Evolutionary conservation across 1,140 invertebrate species (phyloP).

Genomic region (Pentalonia nigronervosa): DNA sequence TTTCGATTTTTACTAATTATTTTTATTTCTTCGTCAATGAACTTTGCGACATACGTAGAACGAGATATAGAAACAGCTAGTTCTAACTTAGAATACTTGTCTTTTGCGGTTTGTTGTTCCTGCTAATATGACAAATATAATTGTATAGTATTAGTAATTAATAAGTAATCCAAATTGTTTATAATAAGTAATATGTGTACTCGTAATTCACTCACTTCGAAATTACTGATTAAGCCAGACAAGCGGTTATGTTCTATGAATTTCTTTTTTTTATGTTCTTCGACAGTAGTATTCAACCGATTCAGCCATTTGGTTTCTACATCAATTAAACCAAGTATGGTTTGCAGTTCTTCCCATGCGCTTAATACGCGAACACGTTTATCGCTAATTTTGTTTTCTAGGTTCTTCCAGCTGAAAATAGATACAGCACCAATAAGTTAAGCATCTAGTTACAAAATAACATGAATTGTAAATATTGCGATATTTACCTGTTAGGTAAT

Average conservation of each 20-base stretch:
- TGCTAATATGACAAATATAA: constrained; percentile 23
- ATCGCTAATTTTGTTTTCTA: constrained; percentile 10
- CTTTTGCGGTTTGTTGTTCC: constrained; percentile 45
- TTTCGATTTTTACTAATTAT: constrained; percentile 65
- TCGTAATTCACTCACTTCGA: constrained; percentile 25
- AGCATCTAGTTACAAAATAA: background rate
- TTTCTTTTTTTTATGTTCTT: background rate
- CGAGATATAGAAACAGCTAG: constrained; percentile 64
- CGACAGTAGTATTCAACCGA: background rate
- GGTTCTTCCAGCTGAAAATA: constrained; percentile 33
- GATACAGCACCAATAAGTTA: background rate
- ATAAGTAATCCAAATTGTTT: background rate
- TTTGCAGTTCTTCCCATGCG: constrained; percentile 32
- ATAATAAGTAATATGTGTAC: background rate
- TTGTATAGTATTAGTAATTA: background rate
- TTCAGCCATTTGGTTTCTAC: constrained; percentile 22
- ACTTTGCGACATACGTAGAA: constrained; percentile 67
- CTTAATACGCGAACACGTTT: background rate
- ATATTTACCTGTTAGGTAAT: constrained; percentile 16
- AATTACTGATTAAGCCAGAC: background rate
- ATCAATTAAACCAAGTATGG: background rate
- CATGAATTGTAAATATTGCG: background rate
- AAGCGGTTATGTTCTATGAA: constrained; percentile 23
- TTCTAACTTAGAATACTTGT: constrained; percentile 63
- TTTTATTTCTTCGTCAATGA: constrained; percentile 64